Conservation (phyloP, 2,113 vertebrate species). For the Myxocyprinus asiaticus region DNA sequence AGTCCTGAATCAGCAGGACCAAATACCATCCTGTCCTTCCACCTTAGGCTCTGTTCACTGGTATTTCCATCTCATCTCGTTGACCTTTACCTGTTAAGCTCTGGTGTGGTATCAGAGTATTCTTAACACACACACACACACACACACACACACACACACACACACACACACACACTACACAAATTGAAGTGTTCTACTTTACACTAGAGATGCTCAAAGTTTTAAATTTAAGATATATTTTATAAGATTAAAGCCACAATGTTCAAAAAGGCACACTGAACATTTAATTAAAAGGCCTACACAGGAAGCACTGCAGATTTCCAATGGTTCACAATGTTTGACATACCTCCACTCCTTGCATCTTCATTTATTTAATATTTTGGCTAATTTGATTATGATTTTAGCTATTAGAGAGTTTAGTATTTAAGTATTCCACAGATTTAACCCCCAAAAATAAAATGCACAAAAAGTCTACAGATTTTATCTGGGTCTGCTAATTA, state of each 20-base stretch:
- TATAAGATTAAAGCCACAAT: too few species aligned
- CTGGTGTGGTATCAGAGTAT: constrained; percentile 39
- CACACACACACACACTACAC: not conserved
- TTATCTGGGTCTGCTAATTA: not conserved
- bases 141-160: not conserved
- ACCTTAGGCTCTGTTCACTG: constrained; percentile 48
- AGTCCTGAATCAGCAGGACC: constrained; percentile 47
- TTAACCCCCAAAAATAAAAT: not conserved
- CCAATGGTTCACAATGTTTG: too few species aligned
- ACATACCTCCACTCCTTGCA: too few species aligned
- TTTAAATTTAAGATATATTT: too few species aligned
- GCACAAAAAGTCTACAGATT: not conserved
- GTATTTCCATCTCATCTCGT: constrained; percentile 49
- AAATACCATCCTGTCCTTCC: constrained; percentile 51
- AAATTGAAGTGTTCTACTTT: too few species aligned
- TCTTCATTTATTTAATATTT: too few species aligned
- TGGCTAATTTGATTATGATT: too few species aligned
- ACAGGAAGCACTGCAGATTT: too few species aligned
- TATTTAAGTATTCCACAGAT: not conserved
- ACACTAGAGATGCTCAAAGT: too few species aligned
- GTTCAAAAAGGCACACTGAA: too few species aligned
- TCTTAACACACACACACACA: constrained; percentile 37
- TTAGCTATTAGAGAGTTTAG: too few species aligned
- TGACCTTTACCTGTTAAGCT: constrained; percentile 53
- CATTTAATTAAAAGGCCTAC: too few species aligned